Evolutionary conservation across 37 sponge, comb jelly and placozoan genomes (phyloP), one percentile per base, ranked within the genome.

Genomic region (Cladorhizidae sp.): DNA sequence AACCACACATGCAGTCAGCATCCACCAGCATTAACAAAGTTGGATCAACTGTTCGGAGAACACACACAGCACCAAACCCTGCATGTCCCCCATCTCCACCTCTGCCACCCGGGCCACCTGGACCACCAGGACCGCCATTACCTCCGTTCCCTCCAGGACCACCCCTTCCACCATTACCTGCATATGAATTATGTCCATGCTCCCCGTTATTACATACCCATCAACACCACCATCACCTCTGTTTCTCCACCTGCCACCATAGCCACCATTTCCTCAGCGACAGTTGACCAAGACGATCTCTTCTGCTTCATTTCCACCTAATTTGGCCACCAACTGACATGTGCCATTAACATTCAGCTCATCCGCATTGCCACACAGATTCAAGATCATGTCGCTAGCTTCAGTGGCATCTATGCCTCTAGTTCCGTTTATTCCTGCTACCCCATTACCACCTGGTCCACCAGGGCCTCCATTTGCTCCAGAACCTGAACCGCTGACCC

Each of bases 131-230:
- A 0, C 94, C 94, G 3, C 94, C 94, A 58, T 65, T 61, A 20
- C 94, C 94, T 6, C 91, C 94, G 67, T 80, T 64, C 11, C 94
- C 94, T 0, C 94, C 94, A 36, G 67, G 67, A 43, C 88, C 94
- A 62, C 94, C 94, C 63, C 36, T 64, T n/a, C 90, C 94, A 80
- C 83, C 87, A 6, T 50, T 79, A 28, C 83, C 90, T 40, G 73
- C 59, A 21, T 67, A 59, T n/a, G 81, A 77, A 32, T 64, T 72
- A 18, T 63, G 26, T 40, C 92, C 92, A 67, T 54, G 67, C 26
- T 64, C 85, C 2, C 94, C 94, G 75, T 29, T 15, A 28, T 88
- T 88, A 17, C 90, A 37, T 22, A 56, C 62, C 87, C 87, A 6
- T 87, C 93, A 42, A 57, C n/a, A 0, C 92, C 93, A 41, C 93